Evolutionary conservation across 2,888 invertebrate species (phyloP), one percentile per base, ranked within the genome.

Genomic region (Trachelus iudaicus): DNA sequence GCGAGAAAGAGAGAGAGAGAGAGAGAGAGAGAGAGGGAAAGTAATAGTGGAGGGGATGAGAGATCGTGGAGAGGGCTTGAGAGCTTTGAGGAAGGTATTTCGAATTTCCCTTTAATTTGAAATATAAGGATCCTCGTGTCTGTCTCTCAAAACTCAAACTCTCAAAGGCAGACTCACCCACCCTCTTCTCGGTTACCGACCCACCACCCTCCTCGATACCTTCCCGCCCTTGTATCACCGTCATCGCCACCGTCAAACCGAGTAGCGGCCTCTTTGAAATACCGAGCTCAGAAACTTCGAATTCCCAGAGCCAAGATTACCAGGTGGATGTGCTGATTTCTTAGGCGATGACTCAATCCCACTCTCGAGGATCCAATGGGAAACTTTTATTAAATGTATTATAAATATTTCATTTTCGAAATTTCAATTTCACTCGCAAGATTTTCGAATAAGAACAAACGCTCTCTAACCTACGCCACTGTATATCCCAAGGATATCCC

Each of bases 21-120:
- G 71, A 71, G 23, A 71, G 31, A 33, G n/a, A 30, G 71, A 71
- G 71, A 71, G 23, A 71, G 71, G 12, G 33, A 34, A 71, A 12
- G 71, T 9, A 71, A 31, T 33, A 23, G 71, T 31, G 15, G 71
- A 71, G 71, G 71, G 71, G 56, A 56, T 23, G 13, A 33, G 71
- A 71, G 15, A 34, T 13, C 71, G 81, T 79, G 77, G 79, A 83
- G 81, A 83, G 85, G 82, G 81, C 81, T 81, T 81, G 77, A 76
- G 73, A 82, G 85, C 86, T 87, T 87, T 87, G 83, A 82, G 83
- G 79, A 84, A 87, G 86, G 84, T 89, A 87, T 89, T 87, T 89
- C 84, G 84, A 88, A 89, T 89, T 88, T 88, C 84, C 87, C 85
- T 86, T 88, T 87, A 89, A 88, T 89, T 89, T 87, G 83, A 89